Base-by-base conservation (phyloP, 2,113 vertebrate genomes). In the Myodes glareolus region DNA sequence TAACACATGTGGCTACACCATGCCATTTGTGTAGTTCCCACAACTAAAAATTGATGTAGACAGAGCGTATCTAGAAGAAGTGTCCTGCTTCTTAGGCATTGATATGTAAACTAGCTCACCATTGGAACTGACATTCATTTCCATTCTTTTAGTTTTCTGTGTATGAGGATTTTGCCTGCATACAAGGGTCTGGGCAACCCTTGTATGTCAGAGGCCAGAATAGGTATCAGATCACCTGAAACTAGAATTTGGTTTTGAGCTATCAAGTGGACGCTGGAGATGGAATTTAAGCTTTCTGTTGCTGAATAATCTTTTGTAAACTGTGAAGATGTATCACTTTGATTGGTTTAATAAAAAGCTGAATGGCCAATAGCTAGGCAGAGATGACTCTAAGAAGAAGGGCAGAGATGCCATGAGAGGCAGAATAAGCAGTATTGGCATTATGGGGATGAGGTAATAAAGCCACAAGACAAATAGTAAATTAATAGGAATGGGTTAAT, bases 31-130 rank as follows among this genome's bases (percentile, higher is more conserved):
- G 0, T 31, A 78, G 80, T 78, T 84, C 25, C 68, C 58, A 76
- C 50, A 90, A 70, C 47, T 25, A 7, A 23, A 29, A 72, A 58
- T 4, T 94, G 65, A 21, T 50, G 17, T 86, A 19, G 47, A 21
- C 0, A 39, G 21, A 1, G 0, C 11, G 8, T 23, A 25, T 13
- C 27, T 63, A 12, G 84, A n/a, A 19, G 88, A 31, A 52, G 16
- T 3, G 39, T 70, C 47, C 29, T 63, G 39, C 36, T 84, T 75
- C 21, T 58, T 91, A 5, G 4, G 17, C 55, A 31, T 12, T 84
- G 25, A 45, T 50, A 42, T 89, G 47, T 65, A 72, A 63, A 76
- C 80, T 10, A 86, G 78, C 19, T 58, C 58, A 92, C 27, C 12
- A n/a, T 81, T 76, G 25, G 17, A 8, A 50, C 5, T 84, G 12